These are phyloP conservation scores for Magallana ariakensis DNA, from an alignment of 1,140 invertebrate species.

Conservation along the genomic window DNA sequence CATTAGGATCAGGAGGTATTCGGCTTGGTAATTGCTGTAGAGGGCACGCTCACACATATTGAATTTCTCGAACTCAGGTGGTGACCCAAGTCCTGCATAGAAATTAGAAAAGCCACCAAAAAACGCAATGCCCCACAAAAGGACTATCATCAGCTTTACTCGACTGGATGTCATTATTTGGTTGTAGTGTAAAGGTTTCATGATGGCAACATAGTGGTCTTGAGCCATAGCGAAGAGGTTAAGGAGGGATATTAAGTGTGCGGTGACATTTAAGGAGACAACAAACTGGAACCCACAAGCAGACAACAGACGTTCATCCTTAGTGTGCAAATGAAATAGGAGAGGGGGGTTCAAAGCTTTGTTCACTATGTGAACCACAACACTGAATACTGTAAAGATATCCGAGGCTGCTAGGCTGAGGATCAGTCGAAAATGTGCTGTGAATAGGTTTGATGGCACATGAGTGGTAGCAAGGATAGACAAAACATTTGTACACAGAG, in stretches of 20 bases:
- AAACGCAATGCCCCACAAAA: constrained; percentile 83
- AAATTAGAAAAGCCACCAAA: constrained; percentile 81
- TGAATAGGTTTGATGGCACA: constrained; percentile 59
- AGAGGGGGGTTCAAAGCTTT: constrained; percentile 60
- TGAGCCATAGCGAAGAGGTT: constrained; percentile 85
- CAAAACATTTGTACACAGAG: constrained; percentile 64
- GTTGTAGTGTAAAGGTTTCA: constrained; percentile 90
- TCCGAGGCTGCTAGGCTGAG: constrained; percentile 71
- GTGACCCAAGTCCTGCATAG: constrained; percentile 64
- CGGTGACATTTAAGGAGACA: constrained; percentile 65
- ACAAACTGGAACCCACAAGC: constrained; percentile 65
- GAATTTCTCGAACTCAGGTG: constrained; percentile 63
- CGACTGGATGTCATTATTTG: constrained; percentile 82
- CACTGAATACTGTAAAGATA: constrained; percentile 67
- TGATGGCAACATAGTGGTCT: constrained; percentile 91
- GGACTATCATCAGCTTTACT: constrained; percentile 85
- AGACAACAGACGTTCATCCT: constrained; percentile 54
- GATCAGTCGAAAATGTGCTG: constrained; percentile 72
- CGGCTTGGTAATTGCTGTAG: constrained; percentile 70
- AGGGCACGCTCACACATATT: constrained; percentile 79
- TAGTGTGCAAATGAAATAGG: constrained; percentile 39
- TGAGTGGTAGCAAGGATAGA: constrained; percentile 67
- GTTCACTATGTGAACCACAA: constrained; percentile 64
- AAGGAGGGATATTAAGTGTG: constrained; percentile 81
- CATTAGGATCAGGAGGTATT: constrained; percentile 62